Conservation (phyloP, 2,797 vertebrate genomes). For the Amblyraja radiata region DNA sequence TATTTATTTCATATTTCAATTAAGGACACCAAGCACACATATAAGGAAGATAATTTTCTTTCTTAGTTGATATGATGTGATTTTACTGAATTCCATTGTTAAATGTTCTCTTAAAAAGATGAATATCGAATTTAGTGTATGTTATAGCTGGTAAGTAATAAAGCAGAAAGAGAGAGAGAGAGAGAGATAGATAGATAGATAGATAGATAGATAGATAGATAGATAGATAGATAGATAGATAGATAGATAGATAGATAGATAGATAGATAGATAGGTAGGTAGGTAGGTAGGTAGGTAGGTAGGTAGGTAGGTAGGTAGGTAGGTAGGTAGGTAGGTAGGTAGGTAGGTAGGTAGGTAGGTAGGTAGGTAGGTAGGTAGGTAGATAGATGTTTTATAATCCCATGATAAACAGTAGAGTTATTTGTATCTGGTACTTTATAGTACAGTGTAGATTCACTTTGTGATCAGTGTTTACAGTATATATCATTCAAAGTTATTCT, state of each 20-base stretch:
- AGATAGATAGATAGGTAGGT: too few relatives aligned
- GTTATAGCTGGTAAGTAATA: background rate
- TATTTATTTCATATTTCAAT: background rate
- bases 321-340: background rate
- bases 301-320: background rate
- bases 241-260: too few relatives aligned
- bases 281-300: too few relatives aligned
- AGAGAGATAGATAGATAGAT: background rate
- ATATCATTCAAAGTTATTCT: background rate
- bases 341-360: too few relatives aligned
- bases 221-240: too few relatives aligned
- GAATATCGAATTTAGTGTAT: background rate
- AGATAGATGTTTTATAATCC: too few relatives aligned
- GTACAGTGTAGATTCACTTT: background rate
- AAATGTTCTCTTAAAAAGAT: background rate
- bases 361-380: background rate
- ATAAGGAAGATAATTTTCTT: background rate
- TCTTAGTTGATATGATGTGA: background rate
- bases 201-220: background rate
- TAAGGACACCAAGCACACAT: background rate
- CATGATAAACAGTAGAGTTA: background rate
- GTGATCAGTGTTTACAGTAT: background rate
- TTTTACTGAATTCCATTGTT: background rate
- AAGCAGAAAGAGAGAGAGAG: background rate
- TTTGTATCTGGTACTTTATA: background rate